Evolutionary conservation across 1,140 invertebrate genomes (phyloP), one percentile per base, ranked within the genome.

Genomic region (Drosophila seguyi): DNA sequence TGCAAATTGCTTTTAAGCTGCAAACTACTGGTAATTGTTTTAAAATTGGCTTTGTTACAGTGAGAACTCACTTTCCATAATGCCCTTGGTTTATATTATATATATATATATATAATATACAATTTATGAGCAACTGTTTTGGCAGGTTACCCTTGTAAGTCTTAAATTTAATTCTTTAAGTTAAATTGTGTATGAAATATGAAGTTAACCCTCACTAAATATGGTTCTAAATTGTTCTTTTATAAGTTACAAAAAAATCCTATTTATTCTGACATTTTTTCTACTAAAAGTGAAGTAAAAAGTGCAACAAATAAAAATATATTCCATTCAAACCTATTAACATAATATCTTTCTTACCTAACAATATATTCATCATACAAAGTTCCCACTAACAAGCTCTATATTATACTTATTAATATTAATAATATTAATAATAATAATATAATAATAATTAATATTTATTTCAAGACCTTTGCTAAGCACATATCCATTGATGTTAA

Each of bases 1-100:
- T 53, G 29, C 50, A 52, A 52, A 20, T 20, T 52, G 50, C 14
- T 22, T 36, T 20, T 22, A 53, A 36, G 18, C 50, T 53, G 50
- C 18, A 20, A 36, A 53, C 31, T 36, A 53, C 50, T 22, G 20
- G 50, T 53, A 53, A 53, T 38, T 53, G 31, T 38, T 53, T 53
- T 53, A 16, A 22, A 53, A 36, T 53, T 53, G 22, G 31, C 36
- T 36, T 36, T 3, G 13, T 53, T 53, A 14, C 31, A 36, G 31
- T 53, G 31, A 14, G 18, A 38, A 38, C 31, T 6, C 2, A 38
- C 8, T 10, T 31, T 36, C 7, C 18, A 53, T 53, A 53, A 36
- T 5, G 18, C 13, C 50, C 50, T 22, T 34, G 13, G 13, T n/a
- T n/a, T n/a, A n/a, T n/a, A n/a, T n/a, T n/a, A n/a, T n/a, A n/a